These are phyloP conservation scores for Athalia cordata DNA, from an alignment of 2,888 invertebrate species.

Conservation along the genomic window DNA sequence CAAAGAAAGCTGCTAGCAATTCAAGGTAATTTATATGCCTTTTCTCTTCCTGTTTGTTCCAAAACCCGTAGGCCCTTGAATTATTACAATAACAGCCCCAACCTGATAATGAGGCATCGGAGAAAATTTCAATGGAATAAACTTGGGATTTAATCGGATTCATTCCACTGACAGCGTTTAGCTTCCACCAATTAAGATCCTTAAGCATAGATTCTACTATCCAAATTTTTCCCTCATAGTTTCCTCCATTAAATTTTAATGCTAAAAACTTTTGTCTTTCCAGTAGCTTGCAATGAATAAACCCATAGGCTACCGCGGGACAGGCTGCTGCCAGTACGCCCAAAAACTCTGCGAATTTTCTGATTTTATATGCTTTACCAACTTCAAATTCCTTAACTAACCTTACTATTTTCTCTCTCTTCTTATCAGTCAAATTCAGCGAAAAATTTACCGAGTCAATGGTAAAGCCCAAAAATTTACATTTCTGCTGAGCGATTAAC, in stretches of 20 bases:
- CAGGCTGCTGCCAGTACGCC: constrained; percentile 40
- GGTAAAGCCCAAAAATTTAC: constrained; percentile 50
- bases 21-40: constrained; percentile 52
- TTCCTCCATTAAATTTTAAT: constrained; percentile 48
- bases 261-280: constrained; percentile 12
- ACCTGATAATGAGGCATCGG: constrained; percentile 50
- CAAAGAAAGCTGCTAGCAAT: constrained; percentile 51
- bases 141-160: constrained; percentile 50
- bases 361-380: constrained; percentile 31
- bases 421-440: constrained; percentile 48
- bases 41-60: constrained; percentile 50
- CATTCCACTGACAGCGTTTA: constrained; percentile 37
- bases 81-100: constrained; percentile 52
- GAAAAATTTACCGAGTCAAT: constrained; percentile 47
- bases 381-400: constrained; percentile 20
- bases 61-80: constrained; percentile 46
- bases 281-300: constrained; percentile 7
- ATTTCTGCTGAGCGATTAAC: constrained; percentile 26
- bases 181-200: constrained; percentile 52
- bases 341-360: constrained; percentile 41
- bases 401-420: constrained; percentile 44
- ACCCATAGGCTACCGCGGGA: not conserved
- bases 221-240: constrained; percentile 49
- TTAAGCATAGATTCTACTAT: constrained; percentile 44
- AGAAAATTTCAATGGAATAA: constrained; percentile 48